Evolutionary conservation across 1,140 invertebrate genomes (phyloP).

Genomic region (Trialeurodes vaporariorum): DNA sequence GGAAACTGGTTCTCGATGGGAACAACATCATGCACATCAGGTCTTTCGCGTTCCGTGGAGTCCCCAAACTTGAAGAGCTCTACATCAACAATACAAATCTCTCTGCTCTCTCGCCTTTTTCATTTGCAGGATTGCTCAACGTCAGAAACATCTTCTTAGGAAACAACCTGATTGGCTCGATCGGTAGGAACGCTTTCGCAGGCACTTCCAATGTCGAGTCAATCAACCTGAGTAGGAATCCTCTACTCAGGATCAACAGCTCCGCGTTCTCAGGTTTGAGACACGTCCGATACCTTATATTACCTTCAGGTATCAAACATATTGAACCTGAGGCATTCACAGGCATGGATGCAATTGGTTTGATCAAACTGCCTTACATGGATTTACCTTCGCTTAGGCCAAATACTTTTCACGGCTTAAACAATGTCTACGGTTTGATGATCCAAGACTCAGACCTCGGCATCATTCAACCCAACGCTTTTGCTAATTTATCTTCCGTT

Average conservation of each 20-base stretch:
- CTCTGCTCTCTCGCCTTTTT: slow-evolving; percentile 57
- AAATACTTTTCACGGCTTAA: slow-evolving; percentile 61
- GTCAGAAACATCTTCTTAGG: slow-evolving; percentile 57
- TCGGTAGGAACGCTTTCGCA: slow-evolving; percentile 68
- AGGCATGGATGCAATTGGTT: slow-evolving; percentile 60
- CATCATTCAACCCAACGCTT: slow-evolving; percentile 53
- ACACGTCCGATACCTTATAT: slow-evolving; percentile 57
- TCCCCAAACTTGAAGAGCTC: slow-evolving; percentile 57
- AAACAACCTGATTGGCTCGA: slow-evolving; percentile 62
- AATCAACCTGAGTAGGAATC: slow-evolving; percentile 63
- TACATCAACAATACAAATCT: slow-evolving; percentile 71
- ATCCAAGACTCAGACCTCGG: slow-evolving; percentile 70
- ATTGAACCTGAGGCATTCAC: slow-evolving; percentile 67
- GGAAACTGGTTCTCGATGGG: slow-evolving; percentile 61
- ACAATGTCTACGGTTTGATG: slow-evolving; percentile 54
- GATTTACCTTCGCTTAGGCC: slow-evolving; percentile 53
- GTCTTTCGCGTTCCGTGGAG: slow-evolving; percentile 67
- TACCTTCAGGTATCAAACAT: slow-evolving; percentile 59
- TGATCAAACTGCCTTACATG: slow-evolving; percentile 68
- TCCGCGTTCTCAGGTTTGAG: slow-evolving; percentile 43
- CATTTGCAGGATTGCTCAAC: slow-evolving; percentile 70
- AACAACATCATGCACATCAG: slow-evolving; percentile 68
- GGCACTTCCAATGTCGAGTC: slow-evolving; percentile 65
- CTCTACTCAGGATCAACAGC: slow-evolving; percentile 52
- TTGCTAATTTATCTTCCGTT: slow-evolving; percentile 53